These are phyloP conservation scores for Pangasianodon gigas DNA, from an alignment of 2,113 vertebrate species.

Conservation along the genomic window DNA sequence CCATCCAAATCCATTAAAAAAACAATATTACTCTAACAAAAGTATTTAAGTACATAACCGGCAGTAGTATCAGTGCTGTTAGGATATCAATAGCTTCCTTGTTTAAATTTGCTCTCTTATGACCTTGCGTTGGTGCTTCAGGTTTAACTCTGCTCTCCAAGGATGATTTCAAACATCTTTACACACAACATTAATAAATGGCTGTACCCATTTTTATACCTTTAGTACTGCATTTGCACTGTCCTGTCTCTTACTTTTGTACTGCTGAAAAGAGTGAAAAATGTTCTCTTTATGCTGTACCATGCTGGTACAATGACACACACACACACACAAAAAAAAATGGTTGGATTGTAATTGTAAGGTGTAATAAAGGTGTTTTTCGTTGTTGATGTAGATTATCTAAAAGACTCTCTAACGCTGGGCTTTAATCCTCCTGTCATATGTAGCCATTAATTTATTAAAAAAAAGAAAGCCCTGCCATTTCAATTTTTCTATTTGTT, in stretches of 20 bases:
- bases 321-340: background rate
- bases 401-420: background rate
- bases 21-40: background rate
- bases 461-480: background rate
- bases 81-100: background rate
- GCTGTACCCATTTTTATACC: no score
- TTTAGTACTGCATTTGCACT: background rate
- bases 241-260: background rate
- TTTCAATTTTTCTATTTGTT: background rate
- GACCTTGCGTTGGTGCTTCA: background rate
- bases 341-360: background rate
- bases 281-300: background rate
- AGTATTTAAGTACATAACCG: background rate
- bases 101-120: background rate
- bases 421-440: background rate
- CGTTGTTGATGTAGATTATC: background rate
- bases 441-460: background rate
- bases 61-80: background rate
- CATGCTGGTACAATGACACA: background rate
- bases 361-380: background rate
- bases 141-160: background rate
- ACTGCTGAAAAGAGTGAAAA: background rate
- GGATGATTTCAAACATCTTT: background rate
- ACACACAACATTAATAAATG: background rate
- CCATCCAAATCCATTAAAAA: background rate